Conservation (phyloP, 1,140 invertebrate species). For the Vanessa tameamea region DNA sequence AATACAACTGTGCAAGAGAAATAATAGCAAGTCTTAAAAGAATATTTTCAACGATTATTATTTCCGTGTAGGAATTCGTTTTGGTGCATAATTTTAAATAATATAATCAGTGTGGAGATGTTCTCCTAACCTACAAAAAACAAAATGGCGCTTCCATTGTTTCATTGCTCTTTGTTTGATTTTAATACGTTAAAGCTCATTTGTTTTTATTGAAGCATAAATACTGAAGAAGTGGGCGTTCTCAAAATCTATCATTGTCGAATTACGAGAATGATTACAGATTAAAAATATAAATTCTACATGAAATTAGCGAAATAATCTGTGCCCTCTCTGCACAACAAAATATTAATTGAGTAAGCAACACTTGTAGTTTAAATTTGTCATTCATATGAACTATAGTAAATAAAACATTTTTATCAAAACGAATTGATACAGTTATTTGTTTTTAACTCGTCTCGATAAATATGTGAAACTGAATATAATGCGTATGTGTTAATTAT, state of each 20-base stretch:
- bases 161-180: slow-evolving; percentile 27
- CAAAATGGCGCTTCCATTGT: slow-evolving; percentile 3
- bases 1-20: no score
- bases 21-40: no score
- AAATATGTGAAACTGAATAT: background rate
- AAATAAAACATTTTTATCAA: background rate
- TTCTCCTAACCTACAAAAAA: background rate
- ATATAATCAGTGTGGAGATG: background rate
- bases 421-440: background rate
- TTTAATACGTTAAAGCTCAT: slow-evolving; percentile 18
- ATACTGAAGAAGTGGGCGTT: slow-evolving; percentile 16
- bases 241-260: slow-evolving; percentile 6
- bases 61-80: background rate
- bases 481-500: slow-evolving; percentile 3
- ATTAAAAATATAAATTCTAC: background rate
- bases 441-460: background rate
- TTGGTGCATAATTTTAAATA: background rate
- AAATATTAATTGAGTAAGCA: no score
- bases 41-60: no score
- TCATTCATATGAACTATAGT: background rate
- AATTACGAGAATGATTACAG: background rate
- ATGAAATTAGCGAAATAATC: no score
- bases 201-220: slow-evolving; percentile 19
- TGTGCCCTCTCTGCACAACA: no score
- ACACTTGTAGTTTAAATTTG: background rate